These are phyloP conservation scores for Archocentrus centrarchus DNA, from an alignment of 2,113 vertebrate species.

Conservation along the genomic window DNA sequence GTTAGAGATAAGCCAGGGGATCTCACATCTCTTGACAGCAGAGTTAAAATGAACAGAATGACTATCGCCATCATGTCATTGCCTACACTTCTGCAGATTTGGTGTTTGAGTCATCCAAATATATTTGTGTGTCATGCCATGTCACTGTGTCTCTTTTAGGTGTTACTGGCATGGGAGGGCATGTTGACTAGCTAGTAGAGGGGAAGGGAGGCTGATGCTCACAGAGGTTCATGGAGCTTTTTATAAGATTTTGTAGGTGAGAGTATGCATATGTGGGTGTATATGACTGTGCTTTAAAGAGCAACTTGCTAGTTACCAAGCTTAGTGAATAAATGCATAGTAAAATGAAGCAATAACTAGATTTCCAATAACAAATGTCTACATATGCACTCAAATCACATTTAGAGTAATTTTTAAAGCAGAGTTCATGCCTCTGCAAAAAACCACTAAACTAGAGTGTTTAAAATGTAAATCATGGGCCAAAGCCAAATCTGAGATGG, in stretches of 20 bases:
- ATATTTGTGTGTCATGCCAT: no score
- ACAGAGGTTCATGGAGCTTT: constrained; percentile 19
- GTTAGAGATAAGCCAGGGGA: no score
- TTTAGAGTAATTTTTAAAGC: neutral
- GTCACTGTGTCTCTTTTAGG: no score
- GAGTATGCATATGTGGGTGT: neutral
- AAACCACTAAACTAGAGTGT: no score
- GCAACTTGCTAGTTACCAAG: neutral
- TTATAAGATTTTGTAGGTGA: constrained; percentile 18
- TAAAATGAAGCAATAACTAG: neutral
- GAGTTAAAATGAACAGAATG: no score
- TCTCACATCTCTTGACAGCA: no score
- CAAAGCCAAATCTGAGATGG: no score
- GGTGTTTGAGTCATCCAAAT: no score
- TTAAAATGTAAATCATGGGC: no score
- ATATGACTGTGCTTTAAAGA: neutral
- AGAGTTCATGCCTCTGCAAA: neutral
- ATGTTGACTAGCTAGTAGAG: constrained; percentile 39
- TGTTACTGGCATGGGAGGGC: constrained; percentile 4
- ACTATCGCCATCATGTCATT: no score
- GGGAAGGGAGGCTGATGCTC: constrained; percentile 22
- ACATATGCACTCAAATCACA: neutral
- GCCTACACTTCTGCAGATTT: no score
- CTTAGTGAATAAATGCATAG: neutral
- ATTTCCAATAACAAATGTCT: neutral